A percentile compares a stretch with the other conserved stretches of the same genome.
These are phyloP conservation scores for Zoroaster sp. DNA, from an alignment of 53 echinoderm and acorn worm genomes.

Conservation along the genomic window DNA sequence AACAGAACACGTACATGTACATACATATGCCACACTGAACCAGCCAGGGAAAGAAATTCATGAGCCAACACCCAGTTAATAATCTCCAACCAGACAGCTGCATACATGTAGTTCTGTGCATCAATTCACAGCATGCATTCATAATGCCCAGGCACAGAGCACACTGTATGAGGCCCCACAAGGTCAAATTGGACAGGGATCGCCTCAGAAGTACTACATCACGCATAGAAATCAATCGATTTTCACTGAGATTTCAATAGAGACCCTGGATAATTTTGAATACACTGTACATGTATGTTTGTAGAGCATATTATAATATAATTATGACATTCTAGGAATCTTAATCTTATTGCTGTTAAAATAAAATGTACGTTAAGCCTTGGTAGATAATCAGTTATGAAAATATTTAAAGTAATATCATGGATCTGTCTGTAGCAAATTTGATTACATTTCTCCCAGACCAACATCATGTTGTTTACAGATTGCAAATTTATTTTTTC, in stretches of 20 bases:
- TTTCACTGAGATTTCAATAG: not conserved
- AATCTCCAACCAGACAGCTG: constrained; percentile 2
- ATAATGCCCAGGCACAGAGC: not conserved
- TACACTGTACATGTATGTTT: not conserved
- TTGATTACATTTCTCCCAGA: no score
- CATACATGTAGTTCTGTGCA: not conserved
- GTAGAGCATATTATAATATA: not conserved
- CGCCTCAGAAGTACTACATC: not conserved
- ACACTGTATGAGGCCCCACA: not conserved
- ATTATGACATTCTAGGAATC: not conserved
- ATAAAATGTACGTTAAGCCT: not conserved
- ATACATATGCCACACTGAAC: not conserved
- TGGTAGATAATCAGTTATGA: not conserved
- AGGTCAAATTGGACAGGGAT: not conserved
- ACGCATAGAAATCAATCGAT: not conserved
- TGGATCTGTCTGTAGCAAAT: no score
- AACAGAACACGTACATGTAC: not conserved
- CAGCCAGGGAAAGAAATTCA: constrained; percentile 25
- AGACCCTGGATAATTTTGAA: not conserved
- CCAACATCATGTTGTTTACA: no score
- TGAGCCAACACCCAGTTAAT: constrained; percentile 54
- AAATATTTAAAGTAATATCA: not conserved
- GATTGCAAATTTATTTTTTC: no score
- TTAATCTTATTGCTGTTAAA: not conserved
- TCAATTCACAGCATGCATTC: not conserved